phyloP scores from a whole-genome alignment of 2,797 vertebrate species.

The Cephalopachus bancanus region DNA sequence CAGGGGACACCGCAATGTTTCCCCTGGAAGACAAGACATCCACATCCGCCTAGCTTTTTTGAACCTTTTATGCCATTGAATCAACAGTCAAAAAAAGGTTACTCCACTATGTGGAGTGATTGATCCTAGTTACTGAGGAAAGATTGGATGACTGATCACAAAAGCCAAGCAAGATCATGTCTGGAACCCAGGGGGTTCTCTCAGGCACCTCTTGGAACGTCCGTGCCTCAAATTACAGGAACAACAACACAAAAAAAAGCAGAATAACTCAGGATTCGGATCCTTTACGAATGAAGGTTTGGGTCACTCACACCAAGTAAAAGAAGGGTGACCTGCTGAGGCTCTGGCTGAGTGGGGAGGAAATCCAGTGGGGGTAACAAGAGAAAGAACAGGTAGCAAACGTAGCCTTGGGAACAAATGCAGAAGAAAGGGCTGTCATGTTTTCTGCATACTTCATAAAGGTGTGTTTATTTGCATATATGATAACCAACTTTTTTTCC shows the following conservation, averaged over 20 bases:
- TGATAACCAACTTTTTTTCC: not conserved
- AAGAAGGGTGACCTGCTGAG: not conserved
- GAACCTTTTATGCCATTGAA: not conserved
- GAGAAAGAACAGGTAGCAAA: not conserved
- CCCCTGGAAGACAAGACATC: not conserved
- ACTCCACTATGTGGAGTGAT: not conserved
- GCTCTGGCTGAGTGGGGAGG: not conserved
- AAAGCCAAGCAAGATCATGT: not conserved
- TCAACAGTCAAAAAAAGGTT: not conserved
- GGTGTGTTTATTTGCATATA: not conserved
- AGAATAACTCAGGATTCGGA: not conserved
- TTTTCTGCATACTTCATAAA: slow-evolving; percentile 5
- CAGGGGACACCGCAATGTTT: not conserved
- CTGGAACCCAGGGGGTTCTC: not conserved
- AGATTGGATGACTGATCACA: not conserved
- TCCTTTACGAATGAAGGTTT: slow-evolving; percentile 3
- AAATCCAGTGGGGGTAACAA: not conserved
- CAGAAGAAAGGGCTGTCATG: not conserved
- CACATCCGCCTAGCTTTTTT: not conserved
- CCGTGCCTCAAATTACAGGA: not conserved
- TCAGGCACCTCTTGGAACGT: not conserved
- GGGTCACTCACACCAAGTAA: not conserved
- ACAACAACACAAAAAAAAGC: not conserved
- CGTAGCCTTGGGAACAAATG: not conserved
- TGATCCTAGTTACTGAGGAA: not conserved